These are phyloP conservation scores for Brachionus plicatilis DNA, from an alignment of 1,140 invertebrate genomes.

Conservation along the genomic window DNA sequence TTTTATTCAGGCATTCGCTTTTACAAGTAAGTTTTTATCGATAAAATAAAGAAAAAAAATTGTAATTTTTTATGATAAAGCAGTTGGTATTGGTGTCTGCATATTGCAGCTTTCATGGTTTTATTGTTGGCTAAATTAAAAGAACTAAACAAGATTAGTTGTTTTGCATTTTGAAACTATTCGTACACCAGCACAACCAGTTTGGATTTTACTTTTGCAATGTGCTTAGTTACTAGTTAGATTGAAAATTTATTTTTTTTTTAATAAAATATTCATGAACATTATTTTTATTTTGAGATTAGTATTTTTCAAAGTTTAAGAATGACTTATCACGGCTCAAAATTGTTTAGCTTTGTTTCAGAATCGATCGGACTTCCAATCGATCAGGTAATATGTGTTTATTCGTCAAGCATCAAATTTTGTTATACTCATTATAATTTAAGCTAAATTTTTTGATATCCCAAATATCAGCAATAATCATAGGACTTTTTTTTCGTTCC, in stretches of 20 bases:
- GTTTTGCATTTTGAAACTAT: neutral
- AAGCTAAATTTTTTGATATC: conserved; percentile 35
- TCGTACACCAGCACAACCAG: neutral
- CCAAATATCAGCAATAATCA: neutral
- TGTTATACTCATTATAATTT: neutral
- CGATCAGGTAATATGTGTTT: neutral
- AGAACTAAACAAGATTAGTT: neutral
- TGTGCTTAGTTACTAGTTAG: neutral
- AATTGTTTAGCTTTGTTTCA: conserved; percentile 28
- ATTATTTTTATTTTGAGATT: neutral
- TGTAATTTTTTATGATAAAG: conserved; percentile 18
- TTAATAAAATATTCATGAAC: neutral
- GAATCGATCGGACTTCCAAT: neutral
- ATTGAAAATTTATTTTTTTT: neutral
- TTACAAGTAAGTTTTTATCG: conserved; percentile 13
- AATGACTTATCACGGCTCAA: conserved; percentile 22
- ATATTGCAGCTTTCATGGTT: neutral
- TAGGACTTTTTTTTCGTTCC: conserved; percentile 4
- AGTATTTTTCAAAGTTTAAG: neutral
- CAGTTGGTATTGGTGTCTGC: conserved; percentile 27
- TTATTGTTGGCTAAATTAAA: neutral
- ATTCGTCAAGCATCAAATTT: too few relatives aligned
- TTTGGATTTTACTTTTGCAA: neutral
- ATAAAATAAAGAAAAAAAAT: neutral
- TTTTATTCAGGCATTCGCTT: neutral